phyloP scores from a whole-genome alignment of 2,888 invertebrate species.

The Ophioninae sp. region DNA sequence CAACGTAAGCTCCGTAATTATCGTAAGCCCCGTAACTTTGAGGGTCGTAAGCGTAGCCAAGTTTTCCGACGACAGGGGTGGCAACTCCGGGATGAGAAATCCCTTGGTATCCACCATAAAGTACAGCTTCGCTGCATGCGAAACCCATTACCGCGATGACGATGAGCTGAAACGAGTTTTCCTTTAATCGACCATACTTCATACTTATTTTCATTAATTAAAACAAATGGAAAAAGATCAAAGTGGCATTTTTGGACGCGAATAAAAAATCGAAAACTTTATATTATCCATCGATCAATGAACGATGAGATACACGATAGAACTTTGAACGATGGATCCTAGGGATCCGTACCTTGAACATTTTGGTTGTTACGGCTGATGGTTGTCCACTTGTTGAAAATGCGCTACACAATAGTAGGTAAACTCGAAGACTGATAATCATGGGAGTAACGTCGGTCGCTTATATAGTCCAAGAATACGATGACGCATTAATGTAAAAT shows the following conservation, averaged over 20 bases:
- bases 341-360: conserved; percentile 61
- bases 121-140: conserved; percentile 67
- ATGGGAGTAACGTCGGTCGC: conserved; percentile 33
- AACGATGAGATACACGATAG: background rate
- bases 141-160: conserved; percentile 65
- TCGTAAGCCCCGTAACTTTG: conserved; percentile 53
- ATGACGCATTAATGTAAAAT: conserved; percentile 41
- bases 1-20: conserved; percentile 50
- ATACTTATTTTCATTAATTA: background rate
- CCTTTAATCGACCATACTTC: background rate
- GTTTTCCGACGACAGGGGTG: conserved; percentile 48
- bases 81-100: conserved; percentile 57
- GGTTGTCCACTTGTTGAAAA: background rate
- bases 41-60: conserved; percentile 57
- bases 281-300: background rate
- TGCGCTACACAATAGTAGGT: conserved; percentile 32
- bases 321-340: background rate
- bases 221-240: background rate
- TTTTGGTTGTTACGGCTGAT: conserved; percentile 28
- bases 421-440: conserved; percentile 55
- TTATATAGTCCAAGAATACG: conserved; percentile 54
- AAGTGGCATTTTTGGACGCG: too few species aligned
- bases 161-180: conserved; percentile 54
- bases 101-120: conserved; percentile 64
- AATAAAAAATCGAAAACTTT: too few species aligned